phyloP scores from a whole-genome alignment of 2,888 invertebrate species.

The Ophion ventricosus region DNA sequence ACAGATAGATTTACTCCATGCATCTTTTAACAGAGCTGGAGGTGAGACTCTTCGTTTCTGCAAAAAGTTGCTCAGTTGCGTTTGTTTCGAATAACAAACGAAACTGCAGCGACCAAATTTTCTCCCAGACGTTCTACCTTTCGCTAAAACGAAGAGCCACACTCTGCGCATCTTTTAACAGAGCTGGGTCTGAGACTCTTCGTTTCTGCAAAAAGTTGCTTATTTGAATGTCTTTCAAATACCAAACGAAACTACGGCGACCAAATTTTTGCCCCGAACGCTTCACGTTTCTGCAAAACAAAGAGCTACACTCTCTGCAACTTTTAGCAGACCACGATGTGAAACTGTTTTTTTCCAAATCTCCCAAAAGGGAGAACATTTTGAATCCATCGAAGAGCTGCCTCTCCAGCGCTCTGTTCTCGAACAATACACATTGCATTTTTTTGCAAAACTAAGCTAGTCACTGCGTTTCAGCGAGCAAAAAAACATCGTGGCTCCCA shows the following conservation, averaged over 20 bases:
- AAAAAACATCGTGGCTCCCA: too few relatives aligned
- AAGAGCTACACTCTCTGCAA: neutral
- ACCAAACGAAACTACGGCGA: too few relatives aligned
- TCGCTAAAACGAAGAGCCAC: neutral
- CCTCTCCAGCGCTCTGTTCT: neutral
- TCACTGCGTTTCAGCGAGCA: neutral
- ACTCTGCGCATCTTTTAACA: neutral
- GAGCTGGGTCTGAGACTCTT: neutral
- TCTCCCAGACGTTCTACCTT: neutral
- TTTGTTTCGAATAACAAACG: too few relatives aligned
- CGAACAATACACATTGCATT: neutral
- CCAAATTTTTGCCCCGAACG: too few relatives aligned
- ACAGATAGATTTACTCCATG: neutral
- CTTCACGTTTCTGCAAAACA: too few relatives aligned
- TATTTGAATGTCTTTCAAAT: too few relatives aligned
- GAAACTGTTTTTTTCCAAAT: neutral
- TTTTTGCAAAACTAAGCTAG: neutral
- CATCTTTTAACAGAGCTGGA: too few relatives aligned
- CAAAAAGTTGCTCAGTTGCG: too few relatives aligned
- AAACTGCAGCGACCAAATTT: neutral
- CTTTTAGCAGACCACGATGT: neutral
- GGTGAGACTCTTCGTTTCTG: too few relatives aligned
- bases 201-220: neutral
- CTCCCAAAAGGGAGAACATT: neutral
- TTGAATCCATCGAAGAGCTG: neutral